These are phyloP conservation scores for Sus cebifrons DNA, from an alignment of 2,797 vertebrate genomes.

Conservation along the genomic window DNA sequence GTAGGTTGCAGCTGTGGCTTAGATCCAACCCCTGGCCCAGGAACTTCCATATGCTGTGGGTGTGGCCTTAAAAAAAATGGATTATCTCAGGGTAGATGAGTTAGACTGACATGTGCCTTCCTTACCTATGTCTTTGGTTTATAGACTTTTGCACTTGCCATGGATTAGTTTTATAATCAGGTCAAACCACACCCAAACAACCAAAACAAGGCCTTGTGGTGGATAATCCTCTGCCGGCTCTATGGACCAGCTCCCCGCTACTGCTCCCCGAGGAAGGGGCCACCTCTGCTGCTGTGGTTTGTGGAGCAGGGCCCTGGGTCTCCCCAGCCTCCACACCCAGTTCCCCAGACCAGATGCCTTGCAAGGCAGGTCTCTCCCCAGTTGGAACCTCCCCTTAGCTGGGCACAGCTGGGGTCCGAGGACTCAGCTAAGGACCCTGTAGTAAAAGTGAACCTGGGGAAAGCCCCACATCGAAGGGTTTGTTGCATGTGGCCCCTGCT, in stretches of 20 bases:
- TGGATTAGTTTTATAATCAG: neutral
- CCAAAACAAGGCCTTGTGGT: neutral
- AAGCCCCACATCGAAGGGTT: neutral
- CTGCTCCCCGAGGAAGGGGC: too few species aligned
- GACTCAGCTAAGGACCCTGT: neutral
- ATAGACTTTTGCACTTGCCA: neutral
- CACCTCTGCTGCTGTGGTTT: neutral
- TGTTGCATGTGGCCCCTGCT: neutral
- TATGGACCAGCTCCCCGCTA: neutral
- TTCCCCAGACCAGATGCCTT: fast-evolving
- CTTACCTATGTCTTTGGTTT: neutral
- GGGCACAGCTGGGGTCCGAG: neutral
- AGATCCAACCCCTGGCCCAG: too few species aligned
- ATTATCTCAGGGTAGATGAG: neutral
- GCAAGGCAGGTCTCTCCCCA: neutral
- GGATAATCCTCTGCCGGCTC: neutral
- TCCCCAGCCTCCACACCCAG: fast-evolving
- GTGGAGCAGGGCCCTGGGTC: fast-evolving
- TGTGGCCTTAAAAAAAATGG: too few species aligned
- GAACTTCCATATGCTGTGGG: too few species aligned
- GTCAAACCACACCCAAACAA: neutral
- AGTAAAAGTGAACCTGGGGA: neutral
- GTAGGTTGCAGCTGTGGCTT: too few species aligned
- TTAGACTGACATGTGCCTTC: neutral
- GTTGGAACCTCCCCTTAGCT: neutral